Base-by-base conservation (phyloP, 2,113 vertebrate species). In the Struthio camelus region DNA sequence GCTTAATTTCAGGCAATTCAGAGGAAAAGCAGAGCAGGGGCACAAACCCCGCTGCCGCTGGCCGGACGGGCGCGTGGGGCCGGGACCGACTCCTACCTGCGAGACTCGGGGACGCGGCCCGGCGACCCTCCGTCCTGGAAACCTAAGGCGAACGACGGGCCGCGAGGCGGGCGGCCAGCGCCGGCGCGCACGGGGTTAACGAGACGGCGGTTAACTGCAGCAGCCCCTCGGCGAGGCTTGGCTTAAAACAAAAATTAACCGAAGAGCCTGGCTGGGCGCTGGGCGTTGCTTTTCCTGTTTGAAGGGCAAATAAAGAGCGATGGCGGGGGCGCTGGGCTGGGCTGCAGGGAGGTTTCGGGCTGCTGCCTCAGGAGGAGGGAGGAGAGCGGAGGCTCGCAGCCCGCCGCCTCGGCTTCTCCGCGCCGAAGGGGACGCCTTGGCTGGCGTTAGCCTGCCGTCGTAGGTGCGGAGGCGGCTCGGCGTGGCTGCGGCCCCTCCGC, bases 271-370 rank as follows among this genome's bases (percentile, higher is more conserved):
- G 38, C 50, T 85, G 70, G 64, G 89, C 65, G 38, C 50, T 85
- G 70, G 64, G 89, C 65, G 87, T 30, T 69, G 78, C 36, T 87
- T 67, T 91, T 94, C 92, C 50, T 91, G 87, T 89, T 95, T 85
- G 89, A 89, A 93, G 58, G 66, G 89, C 79, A 94, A 89, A 95
- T 77, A 94, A 91, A 40, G 75, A 94, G 56, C n/a, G 87, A 32
- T 0, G 10, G 30, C 56, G 32, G 8, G 18, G 56, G 56, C 32
- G 56, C 56, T 16, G 56, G 95, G 95, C 84, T 94, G 84, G 89
- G 86, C 83, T 81, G 62, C 53, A 82, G 25, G 48, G 2, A 65
- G 38, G 40, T 59, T 89, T 84, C 44, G 44, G 70, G 51, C 34
- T 91, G 10, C 54, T 89, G 64, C 4, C 54, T 92, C 79, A 95